These are phyloP conservation scores for Mareca strepera DNA, from an alignment of 2,797 vertebrate species.

Conservation along the genomic window DNA sequence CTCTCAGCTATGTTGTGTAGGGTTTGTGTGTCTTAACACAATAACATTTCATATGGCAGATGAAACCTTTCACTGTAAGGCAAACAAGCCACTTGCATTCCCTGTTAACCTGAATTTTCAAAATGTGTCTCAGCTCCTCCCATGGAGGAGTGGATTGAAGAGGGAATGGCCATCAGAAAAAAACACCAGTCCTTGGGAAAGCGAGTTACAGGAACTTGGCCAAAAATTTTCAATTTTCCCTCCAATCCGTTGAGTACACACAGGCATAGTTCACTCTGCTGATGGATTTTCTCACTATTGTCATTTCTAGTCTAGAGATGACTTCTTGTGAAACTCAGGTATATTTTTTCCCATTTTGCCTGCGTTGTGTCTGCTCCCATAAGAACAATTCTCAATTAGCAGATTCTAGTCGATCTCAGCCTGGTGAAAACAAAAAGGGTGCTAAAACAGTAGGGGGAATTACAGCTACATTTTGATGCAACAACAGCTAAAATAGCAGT, in stretches of 20 bases:
- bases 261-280: neutral
- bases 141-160: rapidly evolving
- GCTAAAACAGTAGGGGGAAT: neutral
- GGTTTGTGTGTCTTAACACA: neutral
- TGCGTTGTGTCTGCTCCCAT: neutral
- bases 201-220: neutral
- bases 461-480: neutral
- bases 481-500: neutral
- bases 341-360: neutral
- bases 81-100: neutral
- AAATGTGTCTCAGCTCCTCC: neutral
- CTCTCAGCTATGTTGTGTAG: neutral
- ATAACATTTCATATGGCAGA: neutral
- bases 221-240: neutral
- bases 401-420: neutral
- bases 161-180: neutral
- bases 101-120: neutral
- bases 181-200: neutral
- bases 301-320: neutral
- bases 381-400: neutral
- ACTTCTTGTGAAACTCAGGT: neutral
- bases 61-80: neutral
- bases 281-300: neutral
- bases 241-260: rapidly evolving
- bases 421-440: neutral